phyloP scores from a whole-genome alignment of 2,113 vertebrate species.

The Sardina pilchardus region DNA sequence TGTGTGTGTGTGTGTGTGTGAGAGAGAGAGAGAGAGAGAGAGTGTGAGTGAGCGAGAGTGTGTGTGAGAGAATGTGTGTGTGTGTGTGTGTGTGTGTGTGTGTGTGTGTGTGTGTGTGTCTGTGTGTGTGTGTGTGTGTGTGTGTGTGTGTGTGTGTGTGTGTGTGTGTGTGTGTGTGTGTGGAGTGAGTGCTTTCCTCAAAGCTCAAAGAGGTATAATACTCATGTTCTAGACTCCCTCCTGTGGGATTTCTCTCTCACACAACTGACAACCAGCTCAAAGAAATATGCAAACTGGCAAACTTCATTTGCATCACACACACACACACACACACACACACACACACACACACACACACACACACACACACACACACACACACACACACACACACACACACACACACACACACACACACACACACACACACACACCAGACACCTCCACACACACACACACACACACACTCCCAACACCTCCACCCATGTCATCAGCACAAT shows the following conservation, averaged over 20 bases:
- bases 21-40: too few relatives aligned
- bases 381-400: not conserved
- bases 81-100: not conserved
- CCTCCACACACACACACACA: not conserved
- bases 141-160: not conserved
- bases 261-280: too few relatives aligned
- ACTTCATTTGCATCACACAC: too few relatives aligned
- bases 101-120: not conserved
- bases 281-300: too few relatives aligned
- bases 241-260: too few relatives aligned
- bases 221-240: too few relatives aligned
- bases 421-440: too few relatives aligned
- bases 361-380: slow-evolving; percentile 17
- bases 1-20: not conserved
- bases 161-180: not conserved
- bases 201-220: too few relatives aligned
- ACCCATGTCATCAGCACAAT: not conserved
- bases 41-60: not conserved
- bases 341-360: slow-evolving; percentile 1
- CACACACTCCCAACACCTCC: slow-evolving; percentile 5
- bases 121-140: not conserved
- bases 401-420: slow-evolving; percentile 17
- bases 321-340: not conserved
- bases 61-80: not conserved
- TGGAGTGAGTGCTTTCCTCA: not conserved